Evolutionary conservation across 1,140 invertebrate species (phyloP), one percentile per base, ranked within the genome.

Genomic region (Caenorhabditis inopinata): DNA sequence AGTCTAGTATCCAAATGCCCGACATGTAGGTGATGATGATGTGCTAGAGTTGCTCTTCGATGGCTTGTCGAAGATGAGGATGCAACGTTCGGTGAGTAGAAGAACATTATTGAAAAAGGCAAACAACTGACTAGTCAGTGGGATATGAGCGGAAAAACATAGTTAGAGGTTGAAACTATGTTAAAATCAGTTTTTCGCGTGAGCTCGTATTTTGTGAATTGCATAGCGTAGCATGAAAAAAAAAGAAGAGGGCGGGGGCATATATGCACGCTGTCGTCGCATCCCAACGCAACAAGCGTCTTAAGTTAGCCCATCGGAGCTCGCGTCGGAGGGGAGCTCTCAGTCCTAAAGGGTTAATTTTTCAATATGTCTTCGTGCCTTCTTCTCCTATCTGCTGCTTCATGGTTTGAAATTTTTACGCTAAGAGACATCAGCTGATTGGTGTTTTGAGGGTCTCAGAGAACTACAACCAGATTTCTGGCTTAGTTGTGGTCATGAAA

Each of bases 81-180:
- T 42, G 77, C 82, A 4, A 79, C 73, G 42, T 84, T 75, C 6
- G 84, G 84, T 18, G 83, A 85, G 75, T 85, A 85, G 80, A 85
- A 85, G 68, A 85, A 85, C 80, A 84, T 85, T 16, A 75, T 68
- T 68, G 58, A 75, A 29, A 29, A 25, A 48, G 4, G 18, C 5
- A 25, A 75, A 46, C 18, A 48, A 48, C 45, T 48, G 42, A 47
- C 73, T 29, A 75, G 73, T 46, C 42, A 74, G 68, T 74, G 48
- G 48, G 11, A 6, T 6, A 18, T 14, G 45, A 47, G 18, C 48
- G 29, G 46, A 45, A 32, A 48, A 75, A 48, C 46, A 75, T 75
- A 68, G 32, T 42, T 68, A 68, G 58, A 68, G 58, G 58, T 68
- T 68, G 58, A 68, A 68, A 32, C 58, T 38, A 68, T n/a, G 58